Evolutionary conservation across 2,797 vertebrate species (phyloP).

Genomic region (Cheirogaleus major): DNA sequence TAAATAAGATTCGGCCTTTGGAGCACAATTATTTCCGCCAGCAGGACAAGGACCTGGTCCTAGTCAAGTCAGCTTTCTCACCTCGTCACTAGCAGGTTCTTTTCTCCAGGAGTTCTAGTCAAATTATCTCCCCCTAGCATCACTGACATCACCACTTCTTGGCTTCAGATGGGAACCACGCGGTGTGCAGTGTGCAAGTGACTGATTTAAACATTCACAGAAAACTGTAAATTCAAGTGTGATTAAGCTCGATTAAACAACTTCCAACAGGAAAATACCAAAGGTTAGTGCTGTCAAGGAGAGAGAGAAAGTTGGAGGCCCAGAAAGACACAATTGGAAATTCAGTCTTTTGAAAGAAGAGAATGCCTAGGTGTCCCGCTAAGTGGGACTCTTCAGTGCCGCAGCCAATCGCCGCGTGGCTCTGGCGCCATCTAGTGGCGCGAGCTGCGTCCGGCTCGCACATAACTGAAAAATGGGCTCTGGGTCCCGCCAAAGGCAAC

Average conservation of each 20-base stretch:
- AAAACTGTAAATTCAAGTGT: not conserved
- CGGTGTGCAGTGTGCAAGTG: too few species aligned
- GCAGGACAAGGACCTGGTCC: not conserved
- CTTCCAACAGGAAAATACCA: not conserved
- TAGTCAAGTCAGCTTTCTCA: not conserved
- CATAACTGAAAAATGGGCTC: not conserved
- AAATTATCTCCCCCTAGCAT: not conserved
- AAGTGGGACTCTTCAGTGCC: not conserved
- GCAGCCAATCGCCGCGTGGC: not conserved
- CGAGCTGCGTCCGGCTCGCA: not conserved
- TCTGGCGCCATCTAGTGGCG: constrained; percentile 57
- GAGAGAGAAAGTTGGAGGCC: not conserved
- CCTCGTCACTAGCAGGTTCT: not conserved
- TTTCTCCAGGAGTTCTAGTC: not conserved
- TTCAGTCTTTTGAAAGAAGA: not conserved
- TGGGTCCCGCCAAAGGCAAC: not conserved
- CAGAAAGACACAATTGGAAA: not conserved
- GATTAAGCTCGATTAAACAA: not conserved
- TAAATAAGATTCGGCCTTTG: not conserved
- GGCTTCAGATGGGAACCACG: not conserved
- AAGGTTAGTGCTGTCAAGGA: not conserved
- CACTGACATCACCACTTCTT: not conserved
- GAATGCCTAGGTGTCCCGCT: too few species aligned
- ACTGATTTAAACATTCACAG: not conserved
- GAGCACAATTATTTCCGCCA: not conserved